Evolutionary conservation across 2,797 vertebrate genomes (phyloP).

Genomic region (Sciaenops ocellatus): DNA sequence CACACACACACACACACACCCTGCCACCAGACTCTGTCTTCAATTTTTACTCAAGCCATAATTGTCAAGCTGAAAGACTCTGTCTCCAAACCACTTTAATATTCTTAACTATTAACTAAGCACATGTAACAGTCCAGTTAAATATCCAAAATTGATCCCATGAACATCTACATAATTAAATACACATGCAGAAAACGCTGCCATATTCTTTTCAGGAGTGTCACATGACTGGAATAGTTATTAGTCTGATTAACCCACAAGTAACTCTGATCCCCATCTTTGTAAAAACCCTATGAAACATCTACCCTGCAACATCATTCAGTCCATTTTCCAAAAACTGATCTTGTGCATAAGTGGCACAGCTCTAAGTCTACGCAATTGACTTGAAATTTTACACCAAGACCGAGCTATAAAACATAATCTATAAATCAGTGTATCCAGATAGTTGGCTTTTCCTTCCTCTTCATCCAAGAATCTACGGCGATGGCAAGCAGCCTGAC

Average conservation of each 20-base stretch:
- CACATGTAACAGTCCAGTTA: constrained; percentile 51
- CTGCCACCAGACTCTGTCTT: constrained; percentile 60
- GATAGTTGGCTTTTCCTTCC: constrained; percentile 48
- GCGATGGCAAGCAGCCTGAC: constrained; percentile 52
- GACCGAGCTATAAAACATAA: constrained; percentile 50
- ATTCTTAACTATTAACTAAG: constrained; percentile 47
- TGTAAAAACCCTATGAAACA: constrained; percentile 40
- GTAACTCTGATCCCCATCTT: constrained; percentile 36
- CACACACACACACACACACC: constrained; percentile 19
- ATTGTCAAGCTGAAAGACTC: constrained; percentile 47
- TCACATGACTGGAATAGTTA: constrained; percentile 52
- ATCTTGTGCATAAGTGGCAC: constrained; percentile 19
- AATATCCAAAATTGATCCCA: constrained; percentile 43
- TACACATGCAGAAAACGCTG: constrained; percentile 31
- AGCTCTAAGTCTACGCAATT: constrained; percentile 17
- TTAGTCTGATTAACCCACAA: constrained; percentile 44
- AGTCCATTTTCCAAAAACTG: constrained; percentile 32
- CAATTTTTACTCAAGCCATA: constrained; percentile 70
- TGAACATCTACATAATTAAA: constrained; percentile 41
- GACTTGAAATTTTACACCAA: constrained; percentile 48
- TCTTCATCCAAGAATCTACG: constrained; percentile 58
- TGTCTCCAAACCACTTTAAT: constrained; percentile 52
- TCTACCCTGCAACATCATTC: constrained; percentile 36
- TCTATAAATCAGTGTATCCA: constrained; percentile 61
- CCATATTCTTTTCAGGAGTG: constrained; percentile 34